Percentiles rank a stretch among this genome's conserved stretches.
Conservation (phyloP, 2,888 invertebrate genomes). For the Sarcophaga subvicina region DNA sequence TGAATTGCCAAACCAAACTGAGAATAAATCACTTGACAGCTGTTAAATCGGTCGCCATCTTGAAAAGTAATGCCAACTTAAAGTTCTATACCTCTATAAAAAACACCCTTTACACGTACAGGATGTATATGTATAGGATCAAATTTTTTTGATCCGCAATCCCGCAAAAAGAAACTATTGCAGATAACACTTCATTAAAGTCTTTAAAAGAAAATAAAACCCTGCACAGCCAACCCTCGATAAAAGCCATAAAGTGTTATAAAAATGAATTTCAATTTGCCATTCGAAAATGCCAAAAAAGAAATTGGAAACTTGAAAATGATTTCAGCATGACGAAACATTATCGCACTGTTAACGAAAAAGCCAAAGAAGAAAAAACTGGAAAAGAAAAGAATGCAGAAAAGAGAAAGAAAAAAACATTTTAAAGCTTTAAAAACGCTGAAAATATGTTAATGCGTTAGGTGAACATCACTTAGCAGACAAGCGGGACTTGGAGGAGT, state of each 20-base stretch:
- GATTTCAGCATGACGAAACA: slow-evolving; percentile 58
- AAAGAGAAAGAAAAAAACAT: slow-evolving; percentile 11
- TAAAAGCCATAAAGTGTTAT: background rate
- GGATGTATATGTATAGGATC: no score
- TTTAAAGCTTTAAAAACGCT: slow-evolving; percentile 47
- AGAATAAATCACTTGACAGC: no score
- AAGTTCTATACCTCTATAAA: no score
- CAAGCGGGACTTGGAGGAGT: background rate
- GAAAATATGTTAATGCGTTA: slow-evolving; percentile 56
- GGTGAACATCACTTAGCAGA: slow-evolving; percentile 17
- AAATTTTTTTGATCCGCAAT: no score
- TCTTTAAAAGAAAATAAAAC: background rate
- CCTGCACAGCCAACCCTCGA: background rate
- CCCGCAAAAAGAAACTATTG: no score
- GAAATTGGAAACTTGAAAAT: slow-evolving; percentile 62
- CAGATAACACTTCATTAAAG: no score
- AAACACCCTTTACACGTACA: no score
- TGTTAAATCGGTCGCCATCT: no score
- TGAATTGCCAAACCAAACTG: no score
- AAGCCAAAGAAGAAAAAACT: no score
- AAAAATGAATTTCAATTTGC: background rate
- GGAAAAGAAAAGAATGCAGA: no score
- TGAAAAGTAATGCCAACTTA: no score
- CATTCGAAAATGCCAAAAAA: background rate
- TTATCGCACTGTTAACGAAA: slow-evolving; percentile 32